A percentile compares a stretch with the other conserved stretches of the same genome.
These are phyloP conservation scores for Atta cephalotes DNA, from an alignment of 1,140 invertebrate genomes.

Conservation along the genomic window DNA sequence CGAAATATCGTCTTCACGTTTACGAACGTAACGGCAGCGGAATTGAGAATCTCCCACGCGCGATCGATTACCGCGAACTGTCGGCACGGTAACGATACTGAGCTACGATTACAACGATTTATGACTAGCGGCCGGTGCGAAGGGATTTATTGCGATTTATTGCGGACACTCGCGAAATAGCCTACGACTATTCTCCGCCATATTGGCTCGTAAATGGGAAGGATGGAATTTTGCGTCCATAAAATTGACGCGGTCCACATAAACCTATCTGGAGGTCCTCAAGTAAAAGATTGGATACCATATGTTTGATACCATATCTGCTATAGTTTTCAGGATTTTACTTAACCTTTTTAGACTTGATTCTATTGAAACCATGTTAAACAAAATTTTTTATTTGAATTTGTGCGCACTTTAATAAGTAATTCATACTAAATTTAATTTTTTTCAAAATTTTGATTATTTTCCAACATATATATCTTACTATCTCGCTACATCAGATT, in stretches of 20 bases:
- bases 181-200: not conserved
- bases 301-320: too few species aligned
- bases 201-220: not conserved
- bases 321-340: too few species aligned
- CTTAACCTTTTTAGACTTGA: too few species aligned
- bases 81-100: conserved; percentile 37
- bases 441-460: too few species aligned
- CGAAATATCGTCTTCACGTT: conserved; percentile 32
- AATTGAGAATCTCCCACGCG: not conserved
- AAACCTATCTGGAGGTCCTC: not conserved
- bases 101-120: conserved; percentile 53
- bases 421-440: too few species aligned
- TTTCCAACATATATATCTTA: too few species aligned
- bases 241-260: not conserved
- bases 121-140: not conserved
- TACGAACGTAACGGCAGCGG: not conserved
- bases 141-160: conserved; percentile 55
- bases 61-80: conserved; percentile 43
- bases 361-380: too few species aligned
- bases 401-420: too few species aligned
- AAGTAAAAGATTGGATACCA: too few species aligned
- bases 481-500: too few species aligned
- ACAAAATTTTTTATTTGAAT: too few species aligned
- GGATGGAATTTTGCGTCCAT: conserved; percentile 20
- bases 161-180: conserved; percentile 15